These are phyloP conservation scores for Ifrita kowaldi DNA, from an alignment of 2,113 vertebrate genomes.

Conservation along the genomic window DNA sequence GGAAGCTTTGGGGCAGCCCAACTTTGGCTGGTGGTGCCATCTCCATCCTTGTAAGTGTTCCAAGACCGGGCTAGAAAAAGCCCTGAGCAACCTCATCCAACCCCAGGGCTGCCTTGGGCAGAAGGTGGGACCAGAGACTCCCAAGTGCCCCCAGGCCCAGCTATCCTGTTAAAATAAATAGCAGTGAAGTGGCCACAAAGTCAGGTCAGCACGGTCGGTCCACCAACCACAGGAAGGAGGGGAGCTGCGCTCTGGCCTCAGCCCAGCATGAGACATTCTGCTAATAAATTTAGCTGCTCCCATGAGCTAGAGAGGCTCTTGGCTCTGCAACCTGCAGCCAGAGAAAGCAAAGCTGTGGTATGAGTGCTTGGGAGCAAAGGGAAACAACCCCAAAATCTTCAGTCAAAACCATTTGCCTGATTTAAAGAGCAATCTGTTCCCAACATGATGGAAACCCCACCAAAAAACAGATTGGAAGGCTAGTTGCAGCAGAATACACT, in stretches of 20 bases:
- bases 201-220: rapidly evolving
- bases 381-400: not conserved
- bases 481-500: not conserved
- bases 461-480: not conserved
- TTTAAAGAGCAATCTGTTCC: not conserved
- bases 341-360: not conserved
- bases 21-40: not conserved
- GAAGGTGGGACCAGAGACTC: not conserved
- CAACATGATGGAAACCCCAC: not conserved
- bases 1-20: not conserved
- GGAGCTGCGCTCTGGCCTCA: not conserved
- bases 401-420: not conserved
- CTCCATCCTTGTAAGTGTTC: not conserved
- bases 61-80: not conserved
- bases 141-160: not conserved
- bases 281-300: not conserved
- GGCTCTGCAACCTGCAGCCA: not conserved
- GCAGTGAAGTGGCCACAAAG: not conserved
- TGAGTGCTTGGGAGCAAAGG: not conserved
- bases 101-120: not conserved
- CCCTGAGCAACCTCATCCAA: not conserved
- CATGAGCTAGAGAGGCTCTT: not conserved
- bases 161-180: not conserved
- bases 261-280: not conserved
- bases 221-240: not conserved